Base-by-base conservation (phyloP, 2,113 vertebrate species). In the Zingel zingel region DNA sequence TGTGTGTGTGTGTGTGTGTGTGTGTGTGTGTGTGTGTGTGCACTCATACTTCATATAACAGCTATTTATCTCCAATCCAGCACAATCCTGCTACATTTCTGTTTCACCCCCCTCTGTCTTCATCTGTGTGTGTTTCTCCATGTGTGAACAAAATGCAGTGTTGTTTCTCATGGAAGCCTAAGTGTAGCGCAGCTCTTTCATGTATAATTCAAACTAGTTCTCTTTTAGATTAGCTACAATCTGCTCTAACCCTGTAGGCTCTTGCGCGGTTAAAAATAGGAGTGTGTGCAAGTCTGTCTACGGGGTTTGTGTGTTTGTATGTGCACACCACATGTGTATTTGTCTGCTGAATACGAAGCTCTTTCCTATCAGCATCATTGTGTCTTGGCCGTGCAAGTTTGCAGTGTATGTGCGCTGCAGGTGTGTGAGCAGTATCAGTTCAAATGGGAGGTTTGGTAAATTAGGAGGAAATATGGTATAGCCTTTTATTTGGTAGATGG, bases 201-300 rank as follows among this genome's bases (percentile, higher is more conserved):
- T 96, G 78, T 94, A 94, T 94, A 92, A 95, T 95, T 95, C 82
- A 94, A 87, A 83, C 64, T 71, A 45, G 74, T 76, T 77, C 84
- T 85, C 86, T 86, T 82, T 81, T 74, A 92, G 85, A 86, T 93
- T 59, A 87, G 65, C 87, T 74, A 39, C 89, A 92, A 86, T 90
- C 91, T 92, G 92, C 84, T 88, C 79, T 25, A 77, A 86, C 77
- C 83, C 88, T 57, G 79, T 78, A 57, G 89, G 81, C 88, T 88
- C 76, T 74, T 53, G 39, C 58, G 2, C 79, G 88, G 75, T 87
- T 94, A 93, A 90, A 94, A 93, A 93, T 90, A 93, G 91, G 62
- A 79, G 67, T 14, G 53, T 89, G 61, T 69, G 66, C n/a, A 6
- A 30, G 57, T 81, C 45, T 36, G 58, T 82, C 25, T 48, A 1